A percentile compares a stretch with the other conserved stretches of the same genome.
These are phyloP conservation scores for Drosophila helvetica DNA, from an alignment of 2,888 invertebrate genomes.

Conservation along the genomic window DNA sequence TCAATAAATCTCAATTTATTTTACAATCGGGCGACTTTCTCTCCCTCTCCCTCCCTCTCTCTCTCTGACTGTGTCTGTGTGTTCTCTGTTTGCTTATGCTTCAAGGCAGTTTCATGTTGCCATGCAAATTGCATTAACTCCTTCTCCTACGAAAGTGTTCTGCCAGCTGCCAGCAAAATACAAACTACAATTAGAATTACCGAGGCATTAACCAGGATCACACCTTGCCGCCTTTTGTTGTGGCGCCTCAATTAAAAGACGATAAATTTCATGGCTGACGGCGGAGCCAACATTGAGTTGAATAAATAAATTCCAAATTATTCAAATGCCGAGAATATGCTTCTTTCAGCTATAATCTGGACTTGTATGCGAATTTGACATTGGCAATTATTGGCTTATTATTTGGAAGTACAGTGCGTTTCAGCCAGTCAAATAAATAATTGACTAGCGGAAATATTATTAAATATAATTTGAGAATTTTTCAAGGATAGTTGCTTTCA, in stretches of 20 bases:
- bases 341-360: background rate
- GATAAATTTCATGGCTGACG: slow-evolving; percentile 35
- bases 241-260: slow-evolving; percentile 55
- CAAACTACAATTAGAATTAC: slow-evolving; percentile 54
- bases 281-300: slow-evolving; percentile 10
- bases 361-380: background rate
- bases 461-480: background rate
- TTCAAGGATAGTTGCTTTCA: no score
- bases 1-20: slow-evolving; percentile 83
- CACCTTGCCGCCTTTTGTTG: slow-evolving; percentile 59
- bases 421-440: background rate
- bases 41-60: slow-evolving; percentile 41
- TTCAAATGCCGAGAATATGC: slow-evolving; percentile 8
- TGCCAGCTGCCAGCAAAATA: slow-evolving; percentile 44
- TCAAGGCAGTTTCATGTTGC: slow-evolving; percentile 40
- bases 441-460: background rate
- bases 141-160: slow-evolving; percentile 17
- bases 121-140: slow-evolving; percentile 45
- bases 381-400: background rate
- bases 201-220: slow-evolving; percentile 68
- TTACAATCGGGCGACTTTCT: slow-evolving; percentile 25
- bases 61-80: slow-evolving; percentile 20
- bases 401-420: background rate
- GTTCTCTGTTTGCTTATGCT: slow-evolving; percentile 35
- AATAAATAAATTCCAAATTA: slow-evolving; percentile 23